Evolutionary conservation across 2,888 invertebrate species (phyloP).

Genomic region (Cotesia congregata): DNA sequence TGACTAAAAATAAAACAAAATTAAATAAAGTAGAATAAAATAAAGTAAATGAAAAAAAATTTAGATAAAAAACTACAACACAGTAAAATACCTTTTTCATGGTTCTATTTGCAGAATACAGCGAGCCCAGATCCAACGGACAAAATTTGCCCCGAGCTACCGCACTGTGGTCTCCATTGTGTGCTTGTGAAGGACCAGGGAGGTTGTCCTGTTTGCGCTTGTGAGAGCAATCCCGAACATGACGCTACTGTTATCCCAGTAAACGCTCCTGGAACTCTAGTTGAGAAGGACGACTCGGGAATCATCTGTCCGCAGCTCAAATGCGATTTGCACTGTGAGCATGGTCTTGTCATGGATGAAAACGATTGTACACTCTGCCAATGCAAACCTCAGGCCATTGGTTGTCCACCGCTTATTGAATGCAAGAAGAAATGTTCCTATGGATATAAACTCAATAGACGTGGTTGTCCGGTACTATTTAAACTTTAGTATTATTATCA

Average conservation of each 20-base stretch:
- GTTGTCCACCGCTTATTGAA: slow-evolving; percentile 54
- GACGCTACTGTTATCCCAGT: slow-evolving; percentile 43
- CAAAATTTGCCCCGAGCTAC: slow-evolving; percentile 54
- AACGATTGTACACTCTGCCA: slow-evolving; percentile 63
- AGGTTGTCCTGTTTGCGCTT: slow-evolving; percentile 60
- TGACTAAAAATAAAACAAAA: neutral
- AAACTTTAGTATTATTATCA: neutral
- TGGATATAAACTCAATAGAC: slow-evolving; percentile 62
- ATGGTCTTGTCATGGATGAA: slow-evolving; percentile 61
- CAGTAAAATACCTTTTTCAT: neutral
- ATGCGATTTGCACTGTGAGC: slow-evolving; percentile 63
- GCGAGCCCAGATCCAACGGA: slow-evolving; percentile 36
- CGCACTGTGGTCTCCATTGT: slow-evolving; percentile 57
- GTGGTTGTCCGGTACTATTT: slow-evolving; percentile 60
- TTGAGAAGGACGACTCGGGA: slow-evolving; percentile 45
- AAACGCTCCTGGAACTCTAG: slow-evolving; percentile 37
- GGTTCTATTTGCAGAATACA: slow-evolving; percentile 46
- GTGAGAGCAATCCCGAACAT: slow-evolving; percentile 47
- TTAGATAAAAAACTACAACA: slow-evolving; percentile 6
- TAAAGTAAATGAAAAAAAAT: slow-evolving; percentile 11
- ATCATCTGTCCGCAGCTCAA: slow-evolving; percentile 58
- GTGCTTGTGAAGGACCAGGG: slow-evolving; percentile 55
- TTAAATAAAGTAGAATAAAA: neutral
- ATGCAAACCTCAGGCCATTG: slow-evolving; percentile 55
- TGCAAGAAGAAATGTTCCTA: slow-evolving; percentile 62